Evolutionary conservation across 2,888 invertebrate species (phyloP).

Genomic region (Nebria salina): DNA sequence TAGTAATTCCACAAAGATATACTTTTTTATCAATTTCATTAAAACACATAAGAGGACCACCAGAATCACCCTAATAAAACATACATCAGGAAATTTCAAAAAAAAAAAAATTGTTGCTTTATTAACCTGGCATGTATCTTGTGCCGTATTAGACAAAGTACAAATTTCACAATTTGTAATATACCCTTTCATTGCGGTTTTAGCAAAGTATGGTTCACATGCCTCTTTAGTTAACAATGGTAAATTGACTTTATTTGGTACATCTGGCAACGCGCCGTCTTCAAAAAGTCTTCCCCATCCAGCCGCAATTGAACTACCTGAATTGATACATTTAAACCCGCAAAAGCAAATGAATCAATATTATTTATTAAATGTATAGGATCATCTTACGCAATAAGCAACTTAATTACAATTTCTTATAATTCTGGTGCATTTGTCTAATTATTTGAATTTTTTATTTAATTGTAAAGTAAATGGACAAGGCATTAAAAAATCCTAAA

Average conservation of each 20-base stretch:
- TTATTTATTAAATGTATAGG: too few species aligned
- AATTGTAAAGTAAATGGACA: too few species aligned
- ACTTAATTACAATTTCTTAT: too few species aligned
- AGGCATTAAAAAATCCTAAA: too few species aligned
- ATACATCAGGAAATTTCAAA: neutral
- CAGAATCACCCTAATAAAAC: conserved; percentile 59
- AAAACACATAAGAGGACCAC: conserved; percentile 59
- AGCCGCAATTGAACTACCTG: conserved; percentile 50
- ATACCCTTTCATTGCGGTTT: conserved; percentile 51
- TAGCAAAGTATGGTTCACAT: conserved; percentile 50
- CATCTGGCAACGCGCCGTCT: conserved; percentile 49
- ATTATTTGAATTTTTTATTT: neutral
- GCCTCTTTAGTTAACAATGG: conserved; percentile 50
- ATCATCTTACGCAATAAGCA: too few species aligned
- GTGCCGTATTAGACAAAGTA: conserved; percentile 51
- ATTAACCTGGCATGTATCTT: conserved; percentile 54
- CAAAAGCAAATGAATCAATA: too few species aligned
- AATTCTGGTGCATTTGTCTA: too few species aligned
- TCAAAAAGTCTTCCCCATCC: conserved; percentile 54
- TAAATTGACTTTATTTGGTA: conserved; percentile 50
- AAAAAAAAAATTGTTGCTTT: neutral
- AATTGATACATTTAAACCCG: conserved; percentile 1
- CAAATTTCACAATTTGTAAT: conserved; percentile 53
- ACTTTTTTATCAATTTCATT: conserved; percentile 53
- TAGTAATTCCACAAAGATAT: conserved; percentile 60